Percentiles rank a stretch among this genome's conserved stretches.
Evolutionary conservation across 2,797 vertebrate species (phyloP).

Genomic region (Apodemus agrarius): DNA sequence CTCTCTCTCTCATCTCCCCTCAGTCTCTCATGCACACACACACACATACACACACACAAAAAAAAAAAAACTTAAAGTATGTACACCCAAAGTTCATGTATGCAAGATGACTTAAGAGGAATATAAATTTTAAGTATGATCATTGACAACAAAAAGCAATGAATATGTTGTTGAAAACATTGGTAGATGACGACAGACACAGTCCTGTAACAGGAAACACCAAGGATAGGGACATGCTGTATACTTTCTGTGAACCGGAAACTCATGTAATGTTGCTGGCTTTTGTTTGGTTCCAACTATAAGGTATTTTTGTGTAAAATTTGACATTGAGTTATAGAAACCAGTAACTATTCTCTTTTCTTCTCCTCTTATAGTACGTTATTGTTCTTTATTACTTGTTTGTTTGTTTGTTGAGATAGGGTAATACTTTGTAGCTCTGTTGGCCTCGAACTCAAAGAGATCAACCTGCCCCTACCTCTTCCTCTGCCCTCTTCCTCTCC

Average conservation of each 20-base stretch:
- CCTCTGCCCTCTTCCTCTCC: too few relatives aligned
- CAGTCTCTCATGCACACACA: too few relatives aligned
- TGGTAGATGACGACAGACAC: neutral
- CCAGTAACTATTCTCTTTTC: neutral
- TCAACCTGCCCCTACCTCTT: neutral
- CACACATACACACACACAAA: too few relatives aligned
- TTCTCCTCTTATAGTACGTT: neutral
- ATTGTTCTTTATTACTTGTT: neutral
- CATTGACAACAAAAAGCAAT: neutral
- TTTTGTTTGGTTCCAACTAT: neutral
- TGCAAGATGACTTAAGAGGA: slow-evolving; percentile 2
- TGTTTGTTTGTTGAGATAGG: neutral
- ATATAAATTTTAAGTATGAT: neutral
- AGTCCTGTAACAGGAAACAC: neutral
- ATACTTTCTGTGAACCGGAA: neutral
- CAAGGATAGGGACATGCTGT: neutral
- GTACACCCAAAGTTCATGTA: neutral
- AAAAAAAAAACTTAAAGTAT: too few relatives aligned
- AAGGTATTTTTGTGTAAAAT: neutral
- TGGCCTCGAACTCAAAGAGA: neutral
- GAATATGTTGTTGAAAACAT: neutral
- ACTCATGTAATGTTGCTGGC: neutral
- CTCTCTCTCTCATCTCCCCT: too few relatives aligned
- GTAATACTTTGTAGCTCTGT: neutral
- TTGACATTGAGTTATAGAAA: neutral